Base-by-base conservation (phyloP, 2,888 invertebrate genomes). In the Hydrotaea diabolus region DNA sequence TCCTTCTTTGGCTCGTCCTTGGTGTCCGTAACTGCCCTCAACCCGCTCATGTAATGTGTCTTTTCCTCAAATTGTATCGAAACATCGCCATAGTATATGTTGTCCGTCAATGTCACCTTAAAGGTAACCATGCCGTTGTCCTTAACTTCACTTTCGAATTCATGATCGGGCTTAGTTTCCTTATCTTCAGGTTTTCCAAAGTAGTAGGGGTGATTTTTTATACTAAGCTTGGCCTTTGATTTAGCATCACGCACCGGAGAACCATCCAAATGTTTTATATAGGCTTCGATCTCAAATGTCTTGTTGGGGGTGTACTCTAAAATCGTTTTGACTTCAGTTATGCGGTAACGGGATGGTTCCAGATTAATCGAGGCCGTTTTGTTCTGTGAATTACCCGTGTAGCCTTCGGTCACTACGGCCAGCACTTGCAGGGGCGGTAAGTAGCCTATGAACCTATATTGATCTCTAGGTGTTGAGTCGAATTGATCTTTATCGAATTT, bases 251-350 rank as follows among this genome's bases (percentile, higher is more conserved):
- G 92, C 9, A 96, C 93, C 0, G 95, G 95, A 8, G 94, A 93
- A 55, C 95, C 95, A 91, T 96, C 96, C 88, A 96, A 95, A 88
- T 95, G 94, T 0, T 94, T 93, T 0, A 96, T 93, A 93, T 95
- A 95, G 17, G 95, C 91, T 94, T 96, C 97, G 62, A 97, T 96
- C 31, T 95, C 95, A 89, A 96, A 98, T 85, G 96, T 95, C 72
- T 98, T 93, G 21, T 96, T 96, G 1, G 98, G 97, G 91, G 97
- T 97, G 92, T 97, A 98, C 87, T 96, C 95, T 87, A 96, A 96
- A 0, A 97, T 96, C 8, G 96, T 96, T 88, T 96, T 95, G 49
- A 98, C 95, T 64, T 96, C 93, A 83, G 96, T 95, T 92, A 97
- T 93, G 87, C 95, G 95, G 89, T 96, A 95, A 86, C 95, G 94